Conservation (phyloP, 2,888 invertebrate species). For the Gibbula magus region DNA sequence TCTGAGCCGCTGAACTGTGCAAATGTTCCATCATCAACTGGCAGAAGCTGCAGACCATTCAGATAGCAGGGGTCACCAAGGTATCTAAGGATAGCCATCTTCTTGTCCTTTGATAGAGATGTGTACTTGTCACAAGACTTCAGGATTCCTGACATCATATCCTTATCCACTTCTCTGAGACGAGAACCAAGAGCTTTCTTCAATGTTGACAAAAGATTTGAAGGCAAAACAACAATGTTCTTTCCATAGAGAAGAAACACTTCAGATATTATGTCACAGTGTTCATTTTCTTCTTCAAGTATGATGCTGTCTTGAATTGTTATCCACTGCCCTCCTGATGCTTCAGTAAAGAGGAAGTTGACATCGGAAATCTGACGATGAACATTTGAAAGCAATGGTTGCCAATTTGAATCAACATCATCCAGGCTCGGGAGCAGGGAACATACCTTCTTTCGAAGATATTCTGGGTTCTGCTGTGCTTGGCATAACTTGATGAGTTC, state of each 20-base stretch:
- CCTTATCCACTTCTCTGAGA: too few relatives aligned
- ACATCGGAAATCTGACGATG: constrained; percentile 35
- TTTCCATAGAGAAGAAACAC: not conserved
- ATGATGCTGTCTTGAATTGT: not conserved
- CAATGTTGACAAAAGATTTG: not conserved
- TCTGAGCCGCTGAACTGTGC: not conserved
- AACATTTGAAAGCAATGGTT: constrained; percentile 55
- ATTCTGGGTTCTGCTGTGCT: constrained; percentile 6
- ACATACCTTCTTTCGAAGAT: constrained; percentile 32
- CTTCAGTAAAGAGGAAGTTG: not conserved
- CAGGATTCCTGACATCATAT: not conserved
- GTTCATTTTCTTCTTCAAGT: not conserved
- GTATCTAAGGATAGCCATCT: constrained; percentile 20
- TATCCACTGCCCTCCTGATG: constrained; percentile 9
- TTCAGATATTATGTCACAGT: not conserved
- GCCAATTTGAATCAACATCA: constrained; percentile 39
- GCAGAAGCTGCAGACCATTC: not conserved
- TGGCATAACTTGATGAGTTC: constrained; percentile 35
- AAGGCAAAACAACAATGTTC: not conserved
- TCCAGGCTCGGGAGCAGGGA: constrained; percentile 34
- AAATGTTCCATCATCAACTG: constrained; percentile 26
- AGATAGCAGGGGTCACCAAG: not conserved
- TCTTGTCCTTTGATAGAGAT: not conserved
- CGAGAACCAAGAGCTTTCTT: too few relatives aligned
- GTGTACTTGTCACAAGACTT: not conserved